Conservation (phyloP, 2,113 vertebrate genomes). For the Lontra canadensis region DNA sequence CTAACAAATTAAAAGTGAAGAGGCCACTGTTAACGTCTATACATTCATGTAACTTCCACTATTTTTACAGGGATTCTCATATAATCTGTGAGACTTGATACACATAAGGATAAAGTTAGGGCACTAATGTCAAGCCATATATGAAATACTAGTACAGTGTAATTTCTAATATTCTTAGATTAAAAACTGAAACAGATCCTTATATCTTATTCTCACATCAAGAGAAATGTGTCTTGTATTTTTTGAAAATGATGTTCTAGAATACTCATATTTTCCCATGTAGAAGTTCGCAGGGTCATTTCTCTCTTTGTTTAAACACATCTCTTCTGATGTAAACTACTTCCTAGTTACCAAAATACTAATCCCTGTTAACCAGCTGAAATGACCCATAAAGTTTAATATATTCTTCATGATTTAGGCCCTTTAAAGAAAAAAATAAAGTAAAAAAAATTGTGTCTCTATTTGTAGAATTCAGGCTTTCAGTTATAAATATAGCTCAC, state of each 20-base stretch:
- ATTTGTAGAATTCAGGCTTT: slow-evolving; percentile 22
- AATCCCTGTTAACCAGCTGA: background rate
- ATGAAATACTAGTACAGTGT: background rate
- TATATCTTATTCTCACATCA: slow-evolving; percentile 27
- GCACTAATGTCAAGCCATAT: background rate
- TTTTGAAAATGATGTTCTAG: slow-evolving; percentile 6
- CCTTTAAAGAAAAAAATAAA: slow-evolving; percentile 29
- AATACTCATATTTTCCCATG: background rate
- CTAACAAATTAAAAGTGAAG: background rate
- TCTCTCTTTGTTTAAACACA: slow-evolving; percentile 3
- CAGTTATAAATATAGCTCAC: slow-evolving; percentile 4
- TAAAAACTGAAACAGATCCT: slow-evolving; percentile 35
- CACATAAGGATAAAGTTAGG: background rate
- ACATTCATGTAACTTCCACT: background rate
- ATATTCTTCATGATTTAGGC: background rate
- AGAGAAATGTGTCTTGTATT: slow-evolving; percentile 16
- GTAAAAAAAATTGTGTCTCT: background rate
- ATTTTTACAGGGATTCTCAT: background rate
- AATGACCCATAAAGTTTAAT: slow-evolving; percentile 26
- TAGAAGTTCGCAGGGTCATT: background rate
- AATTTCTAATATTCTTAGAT: slow-evolving; percentile 31
- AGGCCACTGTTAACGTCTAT: background rate
- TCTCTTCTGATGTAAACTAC: background rate
- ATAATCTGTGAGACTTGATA: background rate
- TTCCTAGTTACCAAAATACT: slow-evolving; percentile 35